Percentiles rank a stretch among this genome's conserved stretches.
Evolutionary conservation across 1,140 invertebrate species (phyloP).

Genomic region (Habropoda laboriosa): DNA sequence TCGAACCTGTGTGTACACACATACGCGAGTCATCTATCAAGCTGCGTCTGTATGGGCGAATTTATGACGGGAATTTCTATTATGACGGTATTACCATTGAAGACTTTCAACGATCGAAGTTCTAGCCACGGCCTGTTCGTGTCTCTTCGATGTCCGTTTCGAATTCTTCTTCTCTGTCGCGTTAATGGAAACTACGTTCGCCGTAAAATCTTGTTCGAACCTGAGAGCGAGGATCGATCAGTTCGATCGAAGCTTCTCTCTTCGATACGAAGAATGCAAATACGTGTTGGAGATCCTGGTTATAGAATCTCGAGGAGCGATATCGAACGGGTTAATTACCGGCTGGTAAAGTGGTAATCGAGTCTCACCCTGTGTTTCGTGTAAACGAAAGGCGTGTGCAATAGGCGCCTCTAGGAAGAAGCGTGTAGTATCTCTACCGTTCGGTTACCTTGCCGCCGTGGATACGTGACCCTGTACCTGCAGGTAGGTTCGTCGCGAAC

Average conservation of each 20-base stretch:
- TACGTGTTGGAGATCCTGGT: neutral
- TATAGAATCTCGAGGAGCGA: slow-evolving; percentile 1
- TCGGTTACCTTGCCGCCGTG: slow-evolving; percentile 34
- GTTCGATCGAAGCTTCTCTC: neutral
- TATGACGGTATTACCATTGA: neutral
- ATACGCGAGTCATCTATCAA: slow-evolving; percentile 44
- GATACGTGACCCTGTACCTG: slow-evolving; percentile 5
- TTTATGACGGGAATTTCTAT: slow-evolving; percentile 45
- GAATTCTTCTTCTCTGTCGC: too few relatives aligned
- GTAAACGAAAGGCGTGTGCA: slow-evolving; percentile 35
- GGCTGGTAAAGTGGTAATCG: slow-evolving; percentile 46
- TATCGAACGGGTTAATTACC: slow-evolving; percentile 58
- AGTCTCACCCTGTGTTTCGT: slow-evolving; percentile 19
- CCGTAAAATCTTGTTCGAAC: neutral
- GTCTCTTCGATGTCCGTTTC: neutral
- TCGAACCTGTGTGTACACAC: slow-evolving; percentile 33
- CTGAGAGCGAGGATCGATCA: neutral
- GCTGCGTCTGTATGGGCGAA: neutral
- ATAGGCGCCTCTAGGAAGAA: slow-evolving; percentile 23
- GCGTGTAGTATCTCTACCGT: slow-evolving; percentile 9
- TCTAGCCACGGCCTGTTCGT: neutral
- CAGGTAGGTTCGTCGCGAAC: neutral
- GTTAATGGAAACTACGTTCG: neutral
- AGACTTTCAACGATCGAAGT: neutral
- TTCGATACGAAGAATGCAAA: neutral